A percentile compares a stretch with the other conserved stretches of the same genome.
These are phyloP conservation scores for Yponomeuta evonymella DNA, from an alignment of 2,888 invertebrate species.

Conservation along the genomic window DNA sequence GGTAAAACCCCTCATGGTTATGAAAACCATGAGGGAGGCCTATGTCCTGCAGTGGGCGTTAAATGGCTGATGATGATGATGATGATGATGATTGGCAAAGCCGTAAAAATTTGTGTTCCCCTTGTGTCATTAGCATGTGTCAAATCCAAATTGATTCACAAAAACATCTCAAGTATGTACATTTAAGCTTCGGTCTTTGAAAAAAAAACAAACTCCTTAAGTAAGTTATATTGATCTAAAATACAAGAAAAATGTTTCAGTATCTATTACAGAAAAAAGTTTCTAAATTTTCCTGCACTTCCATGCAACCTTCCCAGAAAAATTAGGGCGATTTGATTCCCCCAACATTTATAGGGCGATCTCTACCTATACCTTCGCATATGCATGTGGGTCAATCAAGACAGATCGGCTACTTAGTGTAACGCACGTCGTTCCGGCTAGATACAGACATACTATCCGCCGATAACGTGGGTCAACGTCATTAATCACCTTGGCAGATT, in stretches of 20 bases:
- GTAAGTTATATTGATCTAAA: neutral
- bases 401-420: slow-evolving; percentile 29
- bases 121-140: too few species aligned
- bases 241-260: neutral
- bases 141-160: too few species aligned
- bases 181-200: too few species aligned
- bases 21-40: too few species aligned
- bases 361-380: neutral
- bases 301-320: neutral
- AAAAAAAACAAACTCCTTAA: too few species aligned
- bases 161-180: too few species aligned
- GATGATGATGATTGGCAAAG: too few species aligned
- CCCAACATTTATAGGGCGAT: neutral
- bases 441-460: slow-evolving; percentile 24
- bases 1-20: too few species aligned
- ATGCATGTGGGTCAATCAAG: slow-evolving; percentile 39
- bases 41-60: too few species aligned
- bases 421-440: slow-evolving; percentile 9
- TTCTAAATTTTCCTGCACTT: neutral
- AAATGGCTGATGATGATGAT: too few species aligned
- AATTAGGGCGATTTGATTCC: slow-evolving; percentile 1
- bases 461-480: slow-evolving; percentile 36
- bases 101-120: too few species aligned
- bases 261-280: neutral
- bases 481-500: slow-evolving; percentile 46